These are phyloP conservation scores for Drosophila diplacantha DNA, from an alignment of 2,888 invertebrate species.

Conservation along the genomic window DNA sequence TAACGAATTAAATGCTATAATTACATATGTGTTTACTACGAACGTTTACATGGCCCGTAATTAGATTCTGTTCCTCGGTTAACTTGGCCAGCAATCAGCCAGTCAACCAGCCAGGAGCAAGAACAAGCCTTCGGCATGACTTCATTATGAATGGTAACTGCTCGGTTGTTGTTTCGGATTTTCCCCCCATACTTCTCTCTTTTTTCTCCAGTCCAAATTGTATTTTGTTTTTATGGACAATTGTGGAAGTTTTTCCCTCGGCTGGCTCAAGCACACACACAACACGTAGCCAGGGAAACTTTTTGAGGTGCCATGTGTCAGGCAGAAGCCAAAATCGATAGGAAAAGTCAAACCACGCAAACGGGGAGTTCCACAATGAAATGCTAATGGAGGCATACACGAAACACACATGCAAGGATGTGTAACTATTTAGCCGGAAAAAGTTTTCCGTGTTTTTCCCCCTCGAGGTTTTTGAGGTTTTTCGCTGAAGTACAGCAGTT, in stretches of 20 bases:
- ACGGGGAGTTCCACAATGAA: slow-evolving; percentile 24
- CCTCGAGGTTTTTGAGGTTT: slow-evolving; percentile 13
- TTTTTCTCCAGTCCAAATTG: not conserved
- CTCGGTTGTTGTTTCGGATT: slow-evolving; percentile 26
- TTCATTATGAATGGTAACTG: slow-evolving; percentile 37
- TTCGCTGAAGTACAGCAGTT: slow-evolving; percentile 6
- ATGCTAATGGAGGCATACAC: slow-evolving; percentile 26
- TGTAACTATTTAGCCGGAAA: slow-evolving; percentile 29
- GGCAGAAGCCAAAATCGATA: slow-evolving; percentile 33
- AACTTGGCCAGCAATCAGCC: slow-evolving; percentile 27
- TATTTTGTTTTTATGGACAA: slow-evolving; percentile 36
- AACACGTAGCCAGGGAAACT: slow-evolving; percentile 17
- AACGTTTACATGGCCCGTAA: slow-evolving; percentile 18
- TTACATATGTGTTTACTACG: slow-evolving; percentile 9
- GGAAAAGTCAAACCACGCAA: slow-evolving; percentile 34
- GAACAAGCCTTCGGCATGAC: slow-evolving; percentile 27
- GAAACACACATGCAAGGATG: slow-evolving; percentile 2
- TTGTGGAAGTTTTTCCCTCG: slow-evolving; percentile 27
- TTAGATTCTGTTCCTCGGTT: slow-evolving; percentile 29
- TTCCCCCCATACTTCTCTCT: not conserved
- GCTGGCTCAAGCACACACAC: slow-evolving; percentile 1
- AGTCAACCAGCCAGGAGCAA: slow-evolving; percentile 1
- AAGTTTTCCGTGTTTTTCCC: slow-evolving; percentile 20
- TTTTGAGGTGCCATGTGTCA: slow-evolving; percentile 28
- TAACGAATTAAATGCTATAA: slow-evolving; percentile 22